Conservation (phyloP, 2,888 invertebrate species). For the Amblyjoppa proteus region DNA sequence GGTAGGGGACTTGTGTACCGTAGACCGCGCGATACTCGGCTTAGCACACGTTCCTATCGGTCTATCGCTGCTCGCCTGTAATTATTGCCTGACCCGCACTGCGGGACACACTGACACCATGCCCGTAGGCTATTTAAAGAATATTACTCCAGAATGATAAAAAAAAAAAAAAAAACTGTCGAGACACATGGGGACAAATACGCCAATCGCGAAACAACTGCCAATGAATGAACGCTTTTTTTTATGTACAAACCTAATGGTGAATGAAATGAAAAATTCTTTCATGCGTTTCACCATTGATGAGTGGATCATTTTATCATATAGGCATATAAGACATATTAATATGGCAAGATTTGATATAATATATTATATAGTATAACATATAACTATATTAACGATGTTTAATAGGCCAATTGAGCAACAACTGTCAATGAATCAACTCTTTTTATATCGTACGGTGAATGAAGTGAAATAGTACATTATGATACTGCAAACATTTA, state of each 20-base stretch:
- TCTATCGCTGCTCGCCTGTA: constrained; percentile 26
- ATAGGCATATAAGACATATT: too few relatives aligned
- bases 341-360: too few relatives aligned
- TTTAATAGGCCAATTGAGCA: neutral
- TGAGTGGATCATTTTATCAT: too few relatives aligned
- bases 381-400: too few relatives aligned
- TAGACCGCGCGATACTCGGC: constrained; percentile 39
- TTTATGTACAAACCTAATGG: too few relatives aligned
- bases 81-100: constrained; percentile 70
- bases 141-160: neutral
- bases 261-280: too few relatives aligned
- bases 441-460: neutral
- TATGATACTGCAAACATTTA: too few relatives aligned
- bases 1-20: constrained; percentile 32
- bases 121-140: constrained; percentile 40
- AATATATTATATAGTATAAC: too few relatives aligned
- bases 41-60: constrained; percentile 35
- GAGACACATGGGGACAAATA: neutral
- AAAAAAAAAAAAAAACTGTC: neutral
- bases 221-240: neutral
- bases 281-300: too few relatives aligned
- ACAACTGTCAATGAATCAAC: neutral
- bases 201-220: neutral
- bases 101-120: constrained; percentile 73
- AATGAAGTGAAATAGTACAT: too few relatives aligned